Evolutionary conservation across 1,140 invertebrate species (phyloP), one percentile per base, ranked within the genome.

Genomic region (Tribolium madens): DNA sequence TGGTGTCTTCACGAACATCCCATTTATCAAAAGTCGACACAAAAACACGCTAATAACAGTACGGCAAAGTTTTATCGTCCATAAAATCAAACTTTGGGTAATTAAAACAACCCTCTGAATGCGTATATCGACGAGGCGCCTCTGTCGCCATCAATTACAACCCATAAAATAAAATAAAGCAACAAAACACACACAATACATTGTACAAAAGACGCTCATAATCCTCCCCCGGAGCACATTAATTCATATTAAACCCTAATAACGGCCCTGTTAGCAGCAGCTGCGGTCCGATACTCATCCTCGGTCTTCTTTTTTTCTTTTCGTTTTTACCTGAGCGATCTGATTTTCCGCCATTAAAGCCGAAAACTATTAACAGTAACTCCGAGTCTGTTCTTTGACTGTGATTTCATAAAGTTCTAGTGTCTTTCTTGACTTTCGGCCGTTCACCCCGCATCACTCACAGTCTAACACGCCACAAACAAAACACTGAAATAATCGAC

Each of bases 331-430:
- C 82, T 83, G 82, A 74, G 81, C 81, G 71, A 83, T 83, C 60
- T 83, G 81, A 79, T 83, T 83, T 76, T 83, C 82, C 78, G 82
- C 82, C 82, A 83, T 83, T 81, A 80, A 81, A 57, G 15, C 47
- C 15, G 18, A 46, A 12, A 57, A 76, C 48, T 71, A 77, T 73
- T 57, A 73, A 68, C 75, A 70, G 50, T 50, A 21, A 76, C 60
- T 70, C 57, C 7, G 36, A 4, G 9, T 31, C 10, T 64, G 3
- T 21, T 7, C 2, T 53, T 14, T 48, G 68, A 76, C 50, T 52
- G 68, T 76, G 50, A 76, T 48, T 17, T 50, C 48, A 46, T 31
- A 52, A 33, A 33, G n/a, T 64, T 21, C 57, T 31, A 4, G 1
- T 76, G 75, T 50, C 50, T 47, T 46, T 13, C 15, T 15, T 9